Conservation (phyloP, 2,113 vertebrate species). For the Natator depressus region DNA sequence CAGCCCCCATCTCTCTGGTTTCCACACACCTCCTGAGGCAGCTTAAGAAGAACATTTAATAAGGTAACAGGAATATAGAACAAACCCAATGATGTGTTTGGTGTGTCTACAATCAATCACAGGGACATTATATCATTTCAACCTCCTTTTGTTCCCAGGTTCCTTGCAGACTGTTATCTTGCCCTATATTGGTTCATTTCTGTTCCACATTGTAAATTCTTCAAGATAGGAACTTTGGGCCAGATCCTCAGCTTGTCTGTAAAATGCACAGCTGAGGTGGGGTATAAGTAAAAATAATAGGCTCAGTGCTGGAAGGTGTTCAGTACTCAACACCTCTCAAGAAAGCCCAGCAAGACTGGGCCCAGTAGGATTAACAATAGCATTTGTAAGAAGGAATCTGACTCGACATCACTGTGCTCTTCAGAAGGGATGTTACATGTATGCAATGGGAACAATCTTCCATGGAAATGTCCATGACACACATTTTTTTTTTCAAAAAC, state of each 20-base stretch:
- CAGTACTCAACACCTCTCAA: neutral
- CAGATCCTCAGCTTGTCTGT: neutral
- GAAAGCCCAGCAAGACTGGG: neutral
- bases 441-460: neutral
- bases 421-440: neutral
- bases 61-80: neutral
- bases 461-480: neutral
- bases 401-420: neutral
- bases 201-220: neutral
- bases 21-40: neutral
- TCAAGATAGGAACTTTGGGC: neutral
- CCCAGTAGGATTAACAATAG: neutral
- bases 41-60: neutral
- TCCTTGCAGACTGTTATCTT: neutral
- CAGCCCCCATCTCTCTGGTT: neutral
- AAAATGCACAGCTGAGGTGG: neutral
- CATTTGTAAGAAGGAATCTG: neutral
- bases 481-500: neutral
- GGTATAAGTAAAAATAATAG: neutral
- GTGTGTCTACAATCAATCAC: neutral
- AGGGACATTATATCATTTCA: neutral
- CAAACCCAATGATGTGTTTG: neutral
- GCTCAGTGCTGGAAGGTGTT: rapidly evolving
- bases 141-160: neutral
- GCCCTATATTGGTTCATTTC: neutral